Conservation (phyloP, 2,888 invertebrate genomes). For the Xestia xanthographa region DNA sequence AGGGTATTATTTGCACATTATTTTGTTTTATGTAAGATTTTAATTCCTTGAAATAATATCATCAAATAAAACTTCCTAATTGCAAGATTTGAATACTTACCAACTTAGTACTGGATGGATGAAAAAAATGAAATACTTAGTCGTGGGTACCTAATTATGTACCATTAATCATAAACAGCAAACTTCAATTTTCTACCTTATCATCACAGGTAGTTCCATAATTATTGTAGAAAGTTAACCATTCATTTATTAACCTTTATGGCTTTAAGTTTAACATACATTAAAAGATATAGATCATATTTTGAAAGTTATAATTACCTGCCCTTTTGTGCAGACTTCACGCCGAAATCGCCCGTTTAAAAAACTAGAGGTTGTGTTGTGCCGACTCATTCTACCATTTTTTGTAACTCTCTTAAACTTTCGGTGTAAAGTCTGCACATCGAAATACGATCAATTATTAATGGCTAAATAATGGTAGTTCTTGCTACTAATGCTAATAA, state of each 20-base stretch:
- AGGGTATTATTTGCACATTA: conserved; percentile 6
- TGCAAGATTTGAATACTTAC: neutral
- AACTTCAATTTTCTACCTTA: conserved; percentile 25
- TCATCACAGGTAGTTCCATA: conserved; percentile 49
- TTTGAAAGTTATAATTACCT: conserved; percentile 70
- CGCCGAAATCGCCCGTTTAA: neutral
- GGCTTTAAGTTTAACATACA: conserved; percentile 46
- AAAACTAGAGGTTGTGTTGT: conserved; percentile 71
- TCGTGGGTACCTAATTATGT: conserved; percentile 28
- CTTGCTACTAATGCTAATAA: conserved; percentile 67
- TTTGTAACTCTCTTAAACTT: conserved; percentile 63
- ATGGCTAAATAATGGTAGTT: no score
- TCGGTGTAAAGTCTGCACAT: conserved; percentile 63
- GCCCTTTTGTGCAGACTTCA: conserved; percentile 62
- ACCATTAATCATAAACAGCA: conserved; percentile 46
- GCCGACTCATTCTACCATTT: conserved; percentile 67
- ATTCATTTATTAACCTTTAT: conserved; percentile 27
- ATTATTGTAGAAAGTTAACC: conserved; percentile 30
- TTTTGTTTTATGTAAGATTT: neutral
- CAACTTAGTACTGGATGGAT: neutral
- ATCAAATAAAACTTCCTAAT: neutral
- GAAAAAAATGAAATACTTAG: conserved; percentile 14
- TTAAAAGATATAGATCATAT: conserved; percentile 57
- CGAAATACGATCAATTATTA: no score
- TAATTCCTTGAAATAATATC: neutral